Conservation (phyloP, 2,113 vertebrate genomes). For the Cariama cristata region DNA sequence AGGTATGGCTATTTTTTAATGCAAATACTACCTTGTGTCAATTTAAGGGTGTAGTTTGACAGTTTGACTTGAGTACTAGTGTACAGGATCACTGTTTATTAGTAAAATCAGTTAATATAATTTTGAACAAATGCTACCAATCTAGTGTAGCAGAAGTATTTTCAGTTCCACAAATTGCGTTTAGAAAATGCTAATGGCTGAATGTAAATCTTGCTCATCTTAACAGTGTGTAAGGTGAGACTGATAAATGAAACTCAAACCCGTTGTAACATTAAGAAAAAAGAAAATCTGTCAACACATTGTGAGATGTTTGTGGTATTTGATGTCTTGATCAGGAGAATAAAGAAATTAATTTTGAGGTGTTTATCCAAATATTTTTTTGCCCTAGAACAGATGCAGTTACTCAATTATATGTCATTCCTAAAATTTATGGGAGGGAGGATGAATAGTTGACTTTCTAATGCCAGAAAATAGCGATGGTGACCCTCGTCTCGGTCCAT, state of each 20-base stretch:
- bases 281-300: fast-evolving
- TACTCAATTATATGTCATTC: background rate
- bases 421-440: background rate
- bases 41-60: background rate
- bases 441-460: background rate
- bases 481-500: background rate
- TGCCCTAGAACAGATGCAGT: background rate
- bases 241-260: background rate
- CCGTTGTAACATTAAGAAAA: background rate
- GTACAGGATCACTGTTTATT: background rate
- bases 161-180: background rate
- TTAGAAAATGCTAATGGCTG: background rate
- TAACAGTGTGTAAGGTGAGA: background rate
- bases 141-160: background rate
- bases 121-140: background rate
- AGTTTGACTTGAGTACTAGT: background rate
- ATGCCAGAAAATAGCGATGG: background rate
- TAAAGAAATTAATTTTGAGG: background rate
- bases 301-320: background rate
- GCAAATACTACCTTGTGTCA: background rate
- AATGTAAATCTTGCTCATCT: background rate
- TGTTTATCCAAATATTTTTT: background rate
- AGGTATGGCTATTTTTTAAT: background rate
- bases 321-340: background rate
- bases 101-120: background rate